Base-by-base conservation (phyloP, 2,888 invertebrate species). In the Rhagonycha fulva region DNA sequence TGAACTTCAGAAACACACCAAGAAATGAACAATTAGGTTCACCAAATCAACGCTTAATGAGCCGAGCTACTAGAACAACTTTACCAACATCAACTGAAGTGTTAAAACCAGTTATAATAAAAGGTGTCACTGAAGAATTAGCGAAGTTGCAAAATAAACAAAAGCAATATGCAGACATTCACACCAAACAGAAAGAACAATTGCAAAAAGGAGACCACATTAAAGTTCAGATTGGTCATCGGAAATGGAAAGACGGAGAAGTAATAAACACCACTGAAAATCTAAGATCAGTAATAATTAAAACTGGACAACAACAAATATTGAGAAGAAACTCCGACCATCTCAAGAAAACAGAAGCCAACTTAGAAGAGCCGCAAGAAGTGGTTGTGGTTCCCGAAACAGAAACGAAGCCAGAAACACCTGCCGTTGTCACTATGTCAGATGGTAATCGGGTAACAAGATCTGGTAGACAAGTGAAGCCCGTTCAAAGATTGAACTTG, bases 21-120 rank as follows among this genome's bases (percentile, higher is more conserved):
- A 70, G 30, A 62, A 62, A 71, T 71, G 62, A 71, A 12, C 4
- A 5, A 62, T 62, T 71, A n/a, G 71, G 71, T 7, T 71, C 71
- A 24, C 71, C 71, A 26, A 71, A 61, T 28, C 62, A 71, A 23
- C 28, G 71, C 7, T 30, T 71, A 19, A 14, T 60, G 30, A 19
- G 70, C 60, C 28, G 70, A 19, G 32, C 32, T 12, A 28, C n/a
- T 10, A 68, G 68, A 68, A 30, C 68, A 14, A 28, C 14, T 23
- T 10, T 68, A n/a, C n/a, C n/a, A n/a, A n/a, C n/a, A n/a, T n/a
- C n/a, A n/a, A n/a, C n/a, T n/a, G n/a, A n/a, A n/a, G 28, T 28
- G 14, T 30, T 68, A 68, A 68, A 68, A 23, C 26, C 26, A 68
- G 30, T 14, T 12, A 19, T 68, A 28, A 28, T 68, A 12, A n/a